Conservation (phyloP, 2,888 invertebrate species). For the Acleris cristana region DNA sequence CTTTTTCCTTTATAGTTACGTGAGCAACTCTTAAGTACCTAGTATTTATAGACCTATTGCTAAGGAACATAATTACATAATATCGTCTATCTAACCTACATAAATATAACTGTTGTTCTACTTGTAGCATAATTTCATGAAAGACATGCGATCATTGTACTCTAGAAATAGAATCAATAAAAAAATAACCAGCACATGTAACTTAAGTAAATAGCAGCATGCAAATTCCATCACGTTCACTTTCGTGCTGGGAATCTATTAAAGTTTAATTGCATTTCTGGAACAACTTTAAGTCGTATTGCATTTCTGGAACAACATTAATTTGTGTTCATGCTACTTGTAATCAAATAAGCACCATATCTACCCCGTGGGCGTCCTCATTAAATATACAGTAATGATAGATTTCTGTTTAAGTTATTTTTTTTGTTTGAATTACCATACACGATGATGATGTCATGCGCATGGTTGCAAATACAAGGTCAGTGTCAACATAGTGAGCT, state of each 20-base stretch:
- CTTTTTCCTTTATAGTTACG: too few relatives aligned
- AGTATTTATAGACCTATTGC: too few relatives aligned
- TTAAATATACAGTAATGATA: slow-evolving; percentile 16
- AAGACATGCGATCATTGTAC: slow-evolving; percentile 19
- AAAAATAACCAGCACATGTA: slow-evolving; percentile 10
- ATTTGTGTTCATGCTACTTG: background rate
- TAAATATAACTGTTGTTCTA: slow-evolving; percentile 8
- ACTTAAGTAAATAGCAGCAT: slow-evolving; percentile 15
- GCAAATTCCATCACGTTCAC: slow-evolving; percentile 27
- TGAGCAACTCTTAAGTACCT: too few relatives aligned
- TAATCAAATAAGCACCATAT: background rate
- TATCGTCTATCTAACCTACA: background rate
- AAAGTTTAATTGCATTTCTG: slow-evolving; percentile 22
- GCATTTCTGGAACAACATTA: background rate
- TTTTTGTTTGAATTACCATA: slow-evolving; percentile 42
- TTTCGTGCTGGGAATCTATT: slow-evolving; percentile 13
- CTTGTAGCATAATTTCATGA: slow-evolving; percentile 13
- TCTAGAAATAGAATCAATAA: slow-evolving; percentile 17
- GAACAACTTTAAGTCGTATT: too few relatives aligned
- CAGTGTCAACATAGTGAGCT: slow-evolving; percentile 76
- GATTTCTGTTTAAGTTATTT: slow-evolving; percentile 53
- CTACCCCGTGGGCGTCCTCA: background rate
- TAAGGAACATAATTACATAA: background rate
- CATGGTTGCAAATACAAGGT: slow-evolving; percentile 70
- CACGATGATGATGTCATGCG: slow-evolving; percentile 70